Evolutionary conservation across 2,888 invertebrate genomes (phyloP).

Genomic region (Galerucella calmariensis): DNA sequence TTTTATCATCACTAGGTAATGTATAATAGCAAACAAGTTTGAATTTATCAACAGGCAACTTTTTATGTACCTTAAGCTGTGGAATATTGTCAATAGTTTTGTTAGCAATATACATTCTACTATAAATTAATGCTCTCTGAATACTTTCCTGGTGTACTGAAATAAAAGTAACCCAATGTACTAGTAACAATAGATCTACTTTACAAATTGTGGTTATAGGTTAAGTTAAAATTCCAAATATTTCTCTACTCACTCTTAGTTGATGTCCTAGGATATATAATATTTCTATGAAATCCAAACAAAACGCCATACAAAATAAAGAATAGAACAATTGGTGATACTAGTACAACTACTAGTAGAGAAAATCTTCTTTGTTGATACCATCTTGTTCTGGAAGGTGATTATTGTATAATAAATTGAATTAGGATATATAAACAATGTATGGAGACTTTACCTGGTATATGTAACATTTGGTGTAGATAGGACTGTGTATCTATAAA

Average conservation of each 20-base stretch:
- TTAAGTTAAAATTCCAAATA: conserved; percentile 11
- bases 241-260: conserved; percentile 42
- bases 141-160: conserved; percentile 51
- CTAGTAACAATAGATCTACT: background rate
- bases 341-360: conserved; percentile 47
- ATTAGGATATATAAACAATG: too few species aligned
- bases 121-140: conserved; percentile 56
- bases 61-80: conserved; percentile 37
- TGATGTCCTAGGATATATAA: conserved; percentile 49
- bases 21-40: conserved; percentile 78
- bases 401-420: background rate
- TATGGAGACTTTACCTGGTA: conserved; percentile 21
- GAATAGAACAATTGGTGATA: conserved; percentile 51
- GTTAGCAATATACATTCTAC: conserved; percentile 5
- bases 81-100: conserved; percentile 4
- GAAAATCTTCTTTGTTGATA: conserved; percentile 48
- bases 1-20: conserved; percentile 61
- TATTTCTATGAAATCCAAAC: conserved; percentile 50
- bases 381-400: conserved; percentile 38
- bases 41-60: conserved; percentile 31
- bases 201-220: background rate
- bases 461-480: conserved; percentile 21
- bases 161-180: conserved; percentile 10
- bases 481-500: conserved; percentile 33
- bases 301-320: conserved; percentile 51